A percentile compares a stretch with the other conserved stretches of the same genome.
Conservation (phyloP, 2,797 vertebrate species). For the Sebastes cheni region DNA sequence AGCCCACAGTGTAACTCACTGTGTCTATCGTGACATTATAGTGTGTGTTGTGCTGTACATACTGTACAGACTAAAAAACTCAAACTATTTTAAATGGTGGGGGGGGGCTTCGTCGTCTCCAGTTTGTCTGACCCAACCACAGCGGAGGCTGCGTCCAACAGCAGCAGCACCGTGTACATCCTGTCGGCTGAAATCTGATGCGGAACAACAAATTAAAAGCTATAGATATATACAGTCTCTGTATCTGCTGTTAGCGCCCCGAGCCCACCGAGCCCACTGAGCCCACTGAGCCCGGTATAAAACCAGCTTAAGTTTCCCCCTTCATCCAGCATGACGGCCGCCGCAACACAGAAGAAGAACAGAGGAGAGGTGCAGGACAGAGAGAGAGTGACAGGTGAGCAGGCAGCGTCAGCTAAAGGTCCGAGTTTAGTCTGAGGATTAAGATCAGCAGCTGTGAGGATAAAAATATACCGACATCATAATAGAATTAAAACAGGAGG, state of each 20-base stretch:
- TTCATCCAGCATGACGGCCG: neutral
- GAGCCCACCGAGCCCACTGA: too few relatives aligned
- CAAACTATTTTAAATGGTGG: neutral
- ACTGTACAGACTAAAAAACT: neutral
- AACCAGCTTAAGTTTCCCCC: neutral
- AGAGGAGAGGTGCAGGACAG: neutral
- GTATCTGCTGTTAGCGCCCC: neutral
- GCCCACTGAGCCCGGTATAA: neutral
- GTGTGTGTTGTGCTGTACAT: neutral
- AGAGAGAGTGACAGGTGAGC: constrained; percentile 5
- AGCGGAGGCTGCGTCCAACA: neutral
- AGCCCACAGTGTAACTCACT: too few relatives aligned
- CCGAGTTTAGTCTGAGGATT: constrained; percentile 31
- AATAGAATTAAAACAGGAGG: constrained; percentile 22
- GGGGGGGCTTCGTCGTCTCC: neutral
- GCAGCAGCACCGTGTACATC: neutral
- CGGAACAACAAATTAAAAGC: neutral
- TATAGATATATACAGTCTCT: neutral
- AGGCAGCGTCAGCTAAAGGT: neutral
- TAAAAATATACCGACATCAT: constrained; percentile 36
- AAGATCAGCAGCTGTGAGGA: constrained; percentile 52
- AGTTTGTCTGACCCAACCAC: neutral
- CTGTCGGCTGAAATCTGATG: neutral
- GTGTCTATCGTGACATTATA: too few relatives aligned
- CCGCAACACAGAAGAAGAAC: constrained; percentile 31